These are phyloP conservation scores for Leptoteleia sp. DNA, from an alignment of 1,140 invertebrate genomes.

Conservation along the genomic window DNA sequence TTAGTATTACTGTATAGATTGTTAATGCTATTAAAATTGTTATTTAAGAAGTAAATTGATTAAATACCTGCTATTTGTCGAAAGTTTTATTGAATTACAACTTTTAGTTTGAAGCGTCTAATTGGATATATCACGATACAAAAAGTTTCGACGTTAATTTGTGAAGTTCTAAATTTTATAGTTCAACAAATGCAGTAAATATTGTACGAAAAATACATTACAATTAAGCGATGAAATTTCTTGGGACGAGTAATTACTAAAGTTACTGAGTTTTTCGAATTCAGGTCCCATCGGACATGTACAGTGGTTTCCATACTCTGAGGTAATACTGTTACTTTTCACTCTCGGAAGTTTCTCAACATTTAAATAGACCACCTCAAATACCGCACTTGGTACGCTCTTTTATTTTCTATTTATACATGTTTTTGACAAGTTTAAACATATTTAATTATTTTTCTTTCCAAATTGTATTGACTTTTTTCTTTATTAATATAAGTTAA, in stretches of 20 bases:
- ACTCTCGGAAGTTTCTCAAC: conserved; percentile 18
- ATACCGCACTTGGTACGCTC: too few species aligned
- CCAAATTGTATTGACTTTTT: too few species aligned
- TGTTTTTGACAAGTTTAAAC: too few species aligned
- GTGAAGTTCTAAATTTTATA: conserved; percentile 18
- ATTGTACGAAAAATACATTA: conserved; percentile 14
- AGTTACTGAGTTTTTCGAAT: conserved; percentile 29
- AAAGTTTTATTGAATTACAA: conserved; percentile 8
- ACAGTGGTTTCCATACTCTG: conserved; percentile 29
- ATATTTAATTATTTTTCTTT: too few species aligned
- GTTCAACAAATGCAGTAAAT: conserved; percentile 12
- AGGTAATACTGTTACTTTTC: conserved; percentile 32
- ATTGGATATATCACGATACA: conserved; percentile 6
- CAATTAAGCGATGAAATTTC: conserved; percentile 31
- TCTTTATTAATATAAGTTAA: too few species aligned
- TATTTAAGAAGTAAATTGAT: too few species aligned
- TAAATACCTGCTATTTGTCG: too few species aligned
- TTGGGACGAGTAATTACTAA: conserved; percentile 26
- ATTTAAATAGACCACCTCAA: conserved; percentile 6
- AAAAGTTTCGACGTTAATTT: conserved; percentile 9
- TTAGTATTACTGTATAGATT: too few species aligned
- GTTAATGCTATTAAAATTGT: too few species aligned
- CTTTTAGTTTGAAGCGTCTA: neutral
- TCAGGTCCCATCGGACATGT: conserved; percentile 10
- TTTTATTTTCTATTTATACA: too few species aligned